A percentile compares a stretch with the other conserved stretches of the same genome.
Evolutionary conservation across 2,113 vertebrate species (phyloP).

Genomic region (Toxotes chatareus): DNA sequence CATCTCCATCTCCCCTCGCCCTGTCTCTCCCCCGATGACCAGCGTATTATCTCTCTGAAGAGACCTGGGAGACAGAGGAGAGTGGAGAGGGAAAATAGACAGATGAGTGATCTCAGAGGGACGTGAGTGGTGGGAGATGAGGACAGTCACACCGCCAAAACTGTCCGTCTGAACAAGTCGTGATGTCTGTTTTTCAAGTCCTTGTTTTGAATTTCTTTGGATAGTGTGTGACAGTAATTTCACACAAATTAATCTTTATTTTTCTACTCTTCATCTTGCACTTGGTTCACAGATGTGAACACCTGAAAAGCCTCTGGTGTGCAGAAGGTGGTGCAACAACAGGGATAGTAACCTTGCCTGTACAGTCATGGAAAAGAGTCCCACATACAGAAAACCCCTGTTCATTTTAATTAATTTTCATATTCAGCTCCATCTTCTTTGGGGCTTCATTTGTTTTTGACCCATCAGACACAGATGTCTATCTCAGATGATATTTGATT

Average conservation of each 20-base stretch:
- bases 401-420: background rate
- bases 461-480: background rate
- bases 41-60: constrained; percentile 55
- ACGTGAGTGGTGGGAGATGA: constrained; percentile 12
- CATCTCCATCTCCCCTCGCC: constrained; percentile 57
- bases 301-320: background rate
- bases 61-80: constrained; percentile 43
- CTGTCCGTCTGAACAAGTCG: constrained; percentile 14
- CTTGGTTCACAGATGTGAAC: background rate
- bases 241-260: background rate
- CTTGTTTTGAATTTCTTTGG: background rate
- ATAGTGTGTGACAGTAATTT: background rate
- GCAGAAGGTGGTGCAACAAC: background rate
- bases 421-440: background rate
- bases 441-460: background rate
- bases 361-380: too few relatives aligned
- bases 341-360: background rate
- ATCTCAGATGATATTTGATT: background rate
- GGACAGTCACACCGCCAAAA: background rate
- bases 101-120: constrained; percentile 38
- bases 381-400: too few relatives aligned
- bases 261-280: background rate
- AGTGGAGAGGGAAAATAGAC: constrained; percentile 30
- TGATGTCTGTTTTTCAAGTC: background rate
- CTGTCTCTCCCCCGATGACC: constrained; percentile 54